phyloP scores from a whole-genome alignment of 53 echinoderm and acorn worm species.

The Arbacia lixula region DNA sequence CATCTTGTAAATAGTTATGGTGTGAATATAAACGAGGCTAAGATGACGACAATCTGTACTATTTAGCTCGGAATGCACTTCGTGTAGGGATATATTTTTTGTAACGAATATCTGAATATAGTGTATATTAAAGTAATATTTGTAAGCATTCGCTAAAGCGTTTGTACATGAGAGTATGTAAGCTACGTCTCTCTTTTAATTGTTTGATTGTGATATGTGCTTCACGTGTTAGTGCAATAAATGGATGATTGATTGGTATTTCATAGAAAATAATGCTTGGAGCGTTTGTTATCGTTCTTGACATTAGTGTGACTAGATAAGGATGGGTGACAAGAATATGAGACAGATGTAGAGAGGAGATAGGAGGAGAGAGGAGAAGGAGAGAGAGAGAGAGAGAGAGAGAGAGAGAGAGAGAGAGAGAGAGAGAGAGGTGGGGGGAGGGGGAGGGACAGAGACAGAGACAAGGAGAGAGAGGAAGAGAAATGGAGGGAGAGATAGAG shows the following conservation, averaged over 20 bases:
- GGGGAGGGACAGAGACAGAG: not conserved
- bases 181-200: not conserved
- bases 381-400: not conserved
- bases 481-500: not conserved
- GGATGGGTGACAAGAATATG: not conserved
- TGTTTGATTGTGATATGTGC: not conserved
- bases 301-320: not conserved
- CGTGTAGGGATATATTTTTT: not conserved
- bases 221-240: not conserved
- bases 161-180: not conserved
- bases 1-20: too few species aligned
- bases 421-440: not conserved
- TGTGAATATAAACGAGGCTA: too few species aligned
- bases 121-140: not conserved
- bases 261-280: not conserved
- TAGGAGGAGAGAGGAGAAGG: not conserved
- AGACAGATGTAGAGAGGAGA: not conserved
- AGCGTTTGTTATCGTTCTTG: not conserved
- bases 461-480: not conserved
- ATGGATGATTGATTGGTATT: conserved; percentile 7
- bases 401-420: not conserved
- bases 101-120: not conserved
- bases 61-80: conserved; percentile 31
- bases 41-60: too few species aligned
- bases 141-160: not conserved